Percentiles rank a stretch among this genome's conserved stretches.
Evolutionary conservation across 2,797 vertebrate species (phyloP).

Genomic region (Catamblyrhynchus diadema): DNA sequence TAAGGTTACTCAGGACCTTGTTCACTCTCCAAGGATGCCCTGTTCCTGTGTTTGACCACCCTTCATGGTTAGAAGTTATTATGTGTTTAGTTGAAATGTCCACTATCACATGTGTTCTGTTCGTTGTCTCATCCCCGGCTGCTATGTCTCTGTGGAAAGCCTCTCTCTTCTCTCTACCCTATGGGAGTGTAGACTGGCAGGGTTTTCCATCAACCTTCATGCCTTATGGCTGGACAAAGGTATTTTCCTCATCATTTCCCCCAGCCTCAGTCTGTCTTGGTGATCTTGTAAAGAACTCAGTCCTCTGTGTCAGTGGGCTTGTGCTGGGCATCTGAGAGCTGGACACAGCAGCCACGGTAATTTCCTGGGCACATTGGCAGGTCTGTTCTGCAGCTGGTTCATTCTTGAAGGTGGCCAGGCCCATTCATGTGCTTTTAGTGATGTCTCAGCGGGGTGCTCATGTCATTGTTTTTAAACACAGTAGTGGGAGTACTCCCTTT

Average conservation of each 20-base stretch:
- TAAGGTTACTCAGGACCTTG: not conserved
- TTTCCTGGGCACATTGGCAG: not conserved
- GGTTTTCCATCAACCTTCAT: not conserved
- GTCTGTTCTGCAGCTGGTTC: not conserved
- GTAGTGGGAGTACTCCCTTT: not conserved
- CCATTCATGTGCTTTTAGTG: not conserved
- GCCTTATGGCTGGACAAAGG: not conserved
- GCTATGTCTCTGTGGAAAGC: not conserved
- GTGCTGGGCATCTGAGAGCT: not conserved
- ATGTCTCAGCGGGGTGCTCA: not conserved
- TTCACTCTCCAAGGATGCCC: not conserved
- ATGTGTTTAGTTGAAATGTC: not conserved
- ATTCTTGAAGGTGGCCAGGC: not conserved
- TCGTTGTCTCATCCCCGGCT: not conserved
- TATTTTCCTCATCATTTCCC: not conserved
- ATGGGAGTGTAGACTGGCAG: not conserved
- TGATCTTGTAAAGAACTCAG: not conserved
- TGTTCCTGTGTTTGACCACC: not conserved
- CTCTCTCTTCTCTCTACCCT: not conserved
- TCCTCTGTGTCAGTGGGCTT: not conserved
- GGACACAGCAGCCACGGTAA: fast-evolving
- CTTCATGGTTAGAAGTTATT: not conserved
- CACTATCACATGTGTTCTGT: not conserved
- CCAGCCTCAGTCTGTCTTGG: not conserved
- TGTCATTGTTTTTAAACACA: not conserved